Percentiles rank a stretch among this genome's conserved stretches.
These are phyloP conservation scores for Suricata suricatta DNA, from an alignment of 2,113 vertebrate species.

Conservation along the genomic window DNA sequence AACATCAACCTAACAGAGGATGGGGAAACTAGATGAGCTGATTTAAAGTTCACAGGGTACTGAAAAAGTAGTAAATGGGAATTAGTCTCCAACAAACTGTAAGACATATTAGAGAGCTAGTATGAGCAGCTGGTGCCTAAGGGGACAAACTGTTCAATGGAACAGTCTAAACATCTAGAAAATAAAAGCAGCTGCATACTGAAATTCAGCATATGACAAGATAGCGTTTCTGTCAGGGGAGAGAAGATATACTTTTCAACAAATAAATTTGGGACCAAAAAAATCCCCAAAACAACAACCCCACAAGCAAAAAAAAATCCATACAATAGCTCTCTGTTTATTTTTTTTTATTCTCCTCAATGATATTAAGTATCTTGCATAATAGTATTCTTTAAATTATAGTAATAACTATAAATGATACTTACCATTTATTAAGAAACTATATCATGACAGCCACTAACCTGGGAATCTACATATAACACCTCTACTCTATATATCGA, in stretches of 20 bases:
- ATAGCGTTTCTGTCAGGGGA: not conserved
- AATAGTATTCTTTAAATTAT: not conserved
- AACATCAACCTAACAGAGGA: not conserved
- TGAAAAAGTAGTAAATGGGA: not conserved
- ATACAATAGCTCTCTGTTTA: not conserved
- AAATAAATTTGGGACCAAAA: not conserved
- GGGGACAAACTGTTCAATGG: not conserved
- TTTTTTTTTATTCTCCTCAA: not conserved
- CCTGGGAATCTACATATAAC: not conserved
- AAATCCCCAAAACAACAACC: not conserved
- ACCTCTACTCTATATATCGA: not conserved
- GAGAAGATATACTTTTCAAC: slow-evolving; percentile 2
- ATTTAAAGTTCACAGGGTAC: not conserved
- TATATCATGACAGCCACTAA: not conserved
- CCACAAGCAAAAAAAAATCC: not conserved
- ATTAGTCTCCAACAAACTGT: not conserved
- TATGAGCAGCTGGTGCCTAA: not conserved
- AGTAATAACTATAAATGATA: not conserved
- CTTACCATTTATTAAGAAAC: not conserved
- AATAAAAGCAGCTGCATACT: not conserved
- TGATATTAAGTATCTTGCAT: not conserved
- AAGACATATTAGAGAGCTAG: not conserved
- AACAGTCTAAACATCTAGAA: not conserved
- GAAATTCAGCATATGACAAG: not conserved
- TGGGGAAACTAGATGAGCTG: not conserved